A percentile compares a stretch with the other conserved stretches of the same genome.
Evolutionary conservation across 2,888 invertebrate species (phyloP).

Genomic region (Nephrotoma appendiculata): DNA sequence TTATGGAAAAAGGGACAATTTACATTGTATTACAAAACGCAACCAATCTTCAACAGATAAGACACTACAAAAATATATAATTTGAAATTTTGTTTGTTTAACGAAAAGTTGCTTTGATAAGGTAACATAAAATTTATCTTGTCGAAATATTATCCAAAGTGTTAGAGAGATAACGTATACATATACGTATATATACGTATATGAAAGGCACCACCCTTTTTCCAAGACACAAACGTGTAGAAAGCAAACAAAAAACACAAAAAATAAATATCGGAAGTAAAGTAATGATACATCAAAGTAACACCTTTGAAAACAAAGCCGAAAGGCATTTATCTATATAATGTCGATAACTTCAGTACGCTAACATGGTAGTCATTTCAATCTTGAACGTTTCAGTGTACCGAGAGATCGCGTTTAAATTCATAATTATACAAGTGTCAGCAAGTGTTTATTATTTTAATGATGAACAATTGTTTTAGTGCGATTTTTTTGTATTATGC

Average conservation of each 20-base stretch:
- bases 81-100: background rate
- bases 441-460: background rate
- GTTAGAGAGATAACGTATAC: background rate
- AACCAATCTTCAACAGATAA: background rate
- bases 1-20: background rate
- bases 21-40: background rate
- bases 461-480: background rate
- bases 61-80: background rate
- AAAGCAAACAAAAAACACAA: background rate
- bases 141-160: background rate
- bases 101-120: background rate
- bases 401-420: background rate
- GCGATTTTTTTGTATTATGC: background rate
- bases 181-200: no score
- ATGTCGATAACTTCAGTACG: background rate
- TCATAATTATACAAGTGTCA: background rate
- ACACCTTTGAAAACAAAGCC: background rate
- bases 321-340: background rate
- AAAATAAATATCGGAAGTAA: background rate
- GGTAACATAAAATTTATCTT: background rate
- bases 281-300: background rate
- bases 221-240: background rate
- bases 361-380: background rate
- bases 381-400: background rate
- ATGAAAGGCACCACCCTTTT: background rate